Evolutionary conservation across 1,140 invertebrate species (phyloP), one percentile per base, ranked within the genome.

Genomic region (Maniola jurtina): DNA sequence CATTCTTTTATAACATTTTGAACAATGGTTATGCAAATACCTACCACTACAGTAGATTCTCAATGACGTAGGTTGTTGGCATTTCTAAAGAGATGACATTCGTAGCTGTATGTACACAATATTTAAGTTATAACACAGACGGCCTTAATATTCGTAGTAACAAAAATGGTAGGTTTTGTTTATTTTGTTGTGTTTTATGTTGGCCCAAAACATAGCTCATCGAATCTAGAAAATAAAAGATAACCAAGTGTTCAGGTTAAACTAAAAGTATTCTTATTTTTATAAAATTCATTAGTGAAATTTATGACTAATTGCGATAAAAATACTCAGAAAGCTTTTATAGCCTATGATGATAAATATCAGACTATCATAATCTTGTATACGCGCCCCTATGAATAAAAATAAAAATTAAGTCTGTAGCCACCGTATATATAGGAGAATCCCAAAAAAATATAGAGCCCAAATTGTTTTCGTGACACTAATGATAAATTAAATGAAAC

Each of bases 21-120:
- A 45, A 45, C 5, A n/a, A 45, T n/a, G 13, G 42, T 45, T 9
- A 45, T 45, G 42, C 42, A 40, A 40, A 40, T 9, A 40, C 6
- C 7, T 9, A 40, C 6, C 7, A 40, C 7, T 40, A 11, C 38
- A 45, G 42, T 45, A 45, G 13, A 45, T 11, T 45, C 42, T n/a
- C 42, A 45, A 55, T 34, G 25, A 55, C 25, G 52, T 55, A 55
- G 52, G 11, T 34, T 55, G 58, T 61, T 66, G 59, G 47, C 57
- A 40, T 66, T 66, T 54, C 40, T 45, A 61, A 42, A 66, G 42
- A 45, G 5, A 13, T 11, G 13, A 1, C 33, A 25, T 33, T 55
- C 52, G 7, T 45, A 45, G 9, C 42, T 25, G 7, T 45, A 45
- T 45, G 5, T 45, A 45, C 42, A 13, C 13, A 45, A 13, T 13